phyloP scores from a whole-genome alignment of 2,888 invertebrate genomes.

The Zonitis immaculata region DNA sequence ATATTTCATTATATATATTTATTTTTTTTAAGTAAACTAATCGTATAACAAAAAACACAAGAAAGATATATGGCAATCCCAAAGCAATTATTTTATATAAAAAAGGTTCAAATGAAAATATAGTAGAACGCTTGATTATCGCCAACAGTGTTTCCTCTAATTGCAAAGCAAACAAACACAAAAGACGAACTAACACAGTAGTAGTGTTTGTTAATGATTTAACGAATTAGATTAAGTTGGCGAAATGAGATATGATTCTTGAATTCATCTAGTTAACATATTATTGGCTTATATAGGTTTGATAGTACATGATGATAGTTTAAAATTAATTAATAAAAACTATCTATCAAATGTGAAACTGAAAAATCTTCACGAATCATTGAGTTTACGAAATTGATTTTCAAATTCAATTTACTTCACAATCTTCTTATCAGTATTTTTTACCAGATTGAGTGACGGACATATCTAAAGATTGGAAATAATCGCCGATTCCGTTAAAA shows the following conservation, averaged over 20 bases:
- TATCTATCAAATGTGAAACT: slow-evolving; percentile 21
- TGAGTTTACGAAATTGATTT: slow-evolving; percentile 33
- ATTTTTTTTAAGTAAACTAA: too few relatives aligned
- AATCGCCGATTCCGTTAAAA: not conserved
- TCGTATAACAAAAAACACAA: too few relatives aligned
- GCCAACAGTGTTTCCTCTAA: slow-evolving; percentile 4
- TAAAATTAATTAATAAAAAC: too few relatives aligned
- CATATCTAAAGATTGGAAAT: slow-evolving; percentile 1
- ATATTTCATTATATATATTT: too few relatives aligned
- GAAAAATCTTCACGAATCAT: slow-evolving; percentile 35
- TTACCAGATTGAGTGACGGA: slow-evolving; percentile 9
- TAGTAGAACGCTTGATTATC: slow-evolving; percentile 1
- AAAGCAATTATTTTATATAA: too few relatives aligned
- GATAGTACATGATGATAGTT: too few relatives aligned
- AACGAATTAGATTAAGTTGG: not conserved
- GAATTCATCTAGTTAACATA: too few relatives aligned
- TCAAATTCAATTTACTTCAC: too few relatives aligned
- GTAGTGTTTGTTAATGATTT: slow-evolving; percentile 1
- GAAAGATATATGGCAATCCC: too few relatives aligned
- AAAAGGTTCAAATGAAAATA: not conserved
- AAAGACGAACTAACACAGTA: slow-evolving; percentile 4
- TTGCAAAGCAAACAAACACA: slow-evolving; percentile 5
- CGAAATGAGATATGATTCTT: not conserved
- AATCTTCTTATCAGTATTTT: too few relatives aligned
- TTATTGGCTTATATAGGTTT: not conserved